These are phyloP conservation scores for Enteromius radiatus DNA, from an alignment of 2,797 vertebrate species.

Conservation along the genomic window DNA sequence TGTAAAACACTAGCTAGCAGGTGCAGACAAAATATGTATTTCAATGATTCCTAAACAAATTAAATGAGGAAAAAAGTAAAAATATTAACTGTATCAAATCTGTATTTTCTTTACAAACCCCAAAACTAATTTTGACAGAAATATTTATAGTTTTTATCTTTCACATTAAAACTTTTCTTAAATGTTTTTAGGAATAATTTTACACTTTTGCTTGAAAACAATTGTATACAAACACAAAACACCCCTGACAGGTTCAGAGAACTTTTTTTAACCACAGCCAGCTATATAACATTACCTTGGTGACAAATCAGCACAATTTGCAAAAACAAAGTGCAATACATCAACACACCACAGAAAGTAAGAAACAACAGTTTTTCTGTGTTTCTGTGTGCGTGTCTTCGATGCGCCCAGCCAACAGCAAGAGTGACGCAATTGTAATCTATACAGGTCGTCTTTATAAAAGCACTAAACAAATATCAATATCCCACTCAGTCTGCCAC, in stretches of 20 bases:
- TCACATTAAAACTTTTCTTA: neutral
- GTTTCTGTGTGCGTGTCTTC: conserved; percentile 13
- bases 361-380: neutral
- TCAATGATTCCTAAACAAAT: neutral
- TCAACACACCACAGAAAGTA: neutral
- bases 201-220: neutral
- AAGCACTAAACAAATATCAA: conserved; percentile 86
- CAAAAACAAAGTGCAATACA: neutral
- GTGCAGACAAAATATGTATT: neutral
- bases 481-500: conserved; percentile 78
- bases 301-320: neutral
- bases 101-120: neutral
- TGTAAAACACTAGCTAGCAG: neutral
- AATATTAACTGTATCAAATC: neutral
- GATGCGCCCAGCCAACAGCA: conserved; percentile 52
- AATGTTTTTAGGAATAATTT: neutral
- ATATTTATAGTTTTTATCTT: neutral
- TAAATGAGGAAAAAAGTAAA: conserved; percentile 2
- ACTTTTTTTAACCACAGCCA: neutral
- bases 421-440: conserved; percentile 81
- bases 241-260: neutral
- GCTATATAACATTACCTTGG: neutral
- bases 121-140: neutral
- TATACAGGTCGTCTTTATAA: conserved; percentile 78
- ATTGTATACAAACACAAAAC: neutral